A percentile compares a stretch with the other conserved stretches of the same genome.
These are phyloP conservation scores for Dysmachus trigonus DNA, from an alignment of 2,888 invertebrate species.

Conservation along the genomic window DNA sequence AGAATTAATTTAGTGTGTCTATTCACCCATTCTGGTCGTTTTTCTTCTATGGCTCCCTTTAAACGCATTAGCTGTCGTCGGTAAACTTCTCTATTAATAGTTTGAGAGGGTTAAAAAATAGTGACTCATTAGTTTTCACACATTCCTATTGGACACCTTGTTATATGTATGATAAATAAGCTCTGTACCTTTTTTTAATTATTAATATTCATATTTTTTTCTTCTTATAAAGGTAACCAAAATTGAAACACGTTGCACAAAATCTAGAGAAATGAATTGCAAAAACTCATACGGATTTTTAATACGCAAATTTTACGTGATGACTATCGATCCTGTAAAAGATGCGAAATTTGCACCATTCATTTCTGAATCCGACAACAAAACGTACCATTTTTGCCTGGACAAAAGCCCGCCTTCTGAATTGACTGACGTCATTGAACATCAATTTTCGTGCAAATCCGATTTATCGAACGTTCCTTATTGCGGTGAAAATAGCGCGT, in stretches of 20 bases:
- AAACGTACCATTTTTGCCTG: background rate
- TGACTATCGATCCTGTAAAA: background rate
- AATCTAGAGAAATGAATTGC: slow-evolving; percentile 40
- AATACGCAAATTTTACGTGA: background rate
- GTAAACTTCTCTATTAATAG: too few relatives aligned
- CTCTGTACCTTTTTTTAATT: background rate
- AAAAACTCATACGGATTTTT: background rate
- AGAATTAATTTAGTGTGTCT: too few relatives aligned
- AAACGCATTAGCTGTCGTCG: too few relatives aligned
- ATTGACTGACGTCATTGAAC: background rate
- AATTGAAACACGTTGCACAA: slow-evolving; percentile 43
- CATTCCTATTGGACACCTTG: too few relatives aligned
- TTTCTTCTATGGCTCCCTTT: too few relatives aligned
- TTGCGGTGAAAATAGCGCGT: slow-evolving; percentile 72
- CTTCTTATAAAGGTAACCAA: background rate
- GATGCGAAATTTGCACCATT: background rate
- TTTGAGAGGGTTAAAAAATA: too few relatives aligned
- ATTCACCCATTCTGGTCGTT: too few relatives aligned
- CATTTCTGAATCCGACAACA: background rate
- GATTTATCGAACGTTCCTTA: background rate
- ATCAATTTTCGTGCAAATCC: slow-evolving; percentile 34
- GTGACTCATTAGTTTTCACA: too few relatives aligned
- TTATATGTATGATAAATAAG: too few relatives aligned
- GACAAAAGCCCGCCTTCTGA: background rate
- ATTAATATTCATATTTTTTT: background rate